A percentile compares a stretch with the other conserved stretches of the same genome.
These are phyloP conservation scores for Sebastes minor DNA, from an alignment of 2,797 vertebrate species.

Conservation along the genomic window DNA sequence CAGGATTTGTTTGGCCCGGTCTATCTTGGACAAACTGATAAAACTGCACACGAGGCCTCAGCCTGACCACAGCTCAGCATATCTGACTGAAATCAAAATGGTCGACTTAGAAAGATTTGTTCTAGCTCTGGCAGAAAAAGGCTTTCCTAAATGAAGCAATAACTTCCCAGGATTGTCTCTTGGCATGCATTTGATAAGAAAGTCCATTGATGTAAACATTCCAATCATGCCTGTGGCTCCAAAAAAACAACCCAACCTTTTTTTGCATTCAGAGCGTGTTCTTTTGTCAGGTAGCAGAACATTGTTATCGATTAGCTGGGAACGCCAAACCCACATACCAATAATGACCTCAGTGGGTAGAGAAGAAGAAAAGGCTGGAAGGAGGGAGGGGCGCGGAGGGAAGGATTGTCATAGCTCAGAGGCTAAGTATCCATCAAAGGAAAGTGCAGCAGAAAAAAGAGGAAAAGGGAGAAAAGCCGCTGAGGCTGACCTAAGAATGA, in stretches of 20 bases:
- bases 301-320: constrained; percentile 71
- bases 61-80: background rate
- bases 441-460: background rate
- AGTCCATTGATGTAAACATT: constrained; percentile 52
- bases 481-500: background rate
- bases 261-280: constrained; percentile 15
- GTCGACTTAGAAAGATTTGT: background rate
- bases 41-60: background rate
- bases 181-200: constrained; percentile 6
- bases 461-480: background rate
- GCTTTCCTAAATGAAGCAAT: background rate
- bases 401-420: constrained; percentile 41
- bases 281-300: constrained; percentile 61
- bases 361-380: constrained; percentile 35
- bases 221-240: constrained; percentile 31
- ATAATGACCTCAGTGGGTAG: constrained; percentile 52
- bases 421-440: constrained; percentile 66
- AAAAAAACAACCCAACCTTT: background rate
- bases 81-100: background rate
- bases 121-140: background rate
- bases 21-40: constrained; percentile 30
- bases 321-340: constrained; percentile 62
- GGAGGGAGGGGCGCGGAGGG: background rate
- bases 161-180: background rate
- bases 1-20: background rate